phyloP scores from a whole-genome alignment of 2,797 vertebrate species.

The Acanthiza pusilla region DNA sequence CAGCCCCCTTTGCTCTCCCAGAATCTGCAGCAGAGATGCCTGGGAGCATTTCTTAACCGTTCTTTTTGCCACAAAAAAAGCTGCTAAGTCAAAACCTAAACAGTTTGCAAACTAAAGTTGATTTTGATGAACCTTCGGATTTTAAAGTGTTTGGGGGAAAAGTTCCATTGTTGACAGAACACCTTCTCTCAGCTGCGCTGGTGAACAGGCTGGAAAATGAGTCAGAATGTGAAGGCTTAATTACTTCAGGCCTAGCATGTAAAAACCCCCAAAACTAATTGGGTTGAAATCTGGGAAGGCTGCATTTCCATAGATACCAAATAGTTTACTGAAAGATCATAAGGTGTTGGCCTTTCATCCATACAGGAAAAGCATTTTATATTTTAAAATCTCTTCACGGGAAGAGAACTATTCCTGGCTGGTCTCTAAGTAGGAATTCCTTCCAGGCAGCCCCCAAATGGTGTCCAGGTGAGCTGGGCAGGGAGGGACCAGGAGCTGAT shows the following conservation, averaged over 20 bases:
- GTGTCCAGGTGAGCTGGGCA: rapidly evolving
- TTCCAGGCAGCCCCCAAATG: neutral
- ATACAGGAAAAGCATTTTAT: neutral
- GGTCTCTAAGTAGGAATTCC: neutral
- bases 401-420: neutral
- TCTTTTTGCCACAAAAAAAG: slow-evolving; percentile 26
- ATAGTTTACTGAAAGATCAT: neutral
- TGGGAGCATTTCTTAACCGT: neutral
- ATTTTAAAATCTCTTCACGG: neutral
- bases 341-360: neutral
- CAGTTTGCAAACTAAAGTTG: slow-evolving; percentile 48
- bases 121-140: slow-evolving; percentile 5
- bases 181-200: neutral
- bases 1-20: slow-evolving; percentile 57
- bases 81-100: slow-evolving; percentile 42
- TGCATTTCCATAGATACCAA: neutral
- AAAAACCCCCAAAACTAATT: neutral
- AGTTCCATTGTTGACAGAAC: slow-evolving; percentile 25
- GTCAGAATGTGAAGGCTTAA: slow-evolving; percentile 20
- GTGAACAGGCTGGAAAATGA: slow-evolving; percentile 23
- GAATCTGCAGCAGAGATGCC: slow-evolving; percentile 38
- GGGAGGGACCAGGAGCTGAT: neutral
- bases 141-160: neutral
- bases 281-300: neutral
- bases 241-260: neutral